A percentile compares a stretch with the other conserved stretches of the same genome.
Evolutionary conservation across 2,888 invertebrate species (phyloP).

Genomic region (Ceraclea dissimilis): DNA sequence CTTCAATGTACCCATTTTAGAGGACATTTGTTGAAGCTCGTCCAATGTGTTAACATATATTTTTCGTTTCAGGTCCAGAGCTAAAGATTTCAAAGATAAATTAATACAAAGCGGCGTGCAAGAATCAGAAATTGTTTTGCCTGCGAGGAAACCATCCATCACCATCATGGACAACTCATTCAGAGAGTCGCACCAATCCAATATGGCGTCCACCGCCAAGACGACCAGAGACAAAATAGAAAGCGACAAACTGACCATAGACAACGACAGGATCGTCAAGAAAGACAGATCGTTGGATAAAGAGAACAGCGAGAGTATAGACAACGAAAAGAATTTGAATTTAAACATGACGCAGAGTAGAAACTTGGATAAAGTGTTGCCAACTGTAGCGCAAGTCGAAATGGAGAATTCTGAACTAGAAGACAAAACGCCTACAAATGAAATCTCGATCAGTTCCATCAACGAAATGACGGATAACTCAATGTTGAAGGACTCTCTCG

Average conservation of each 20-base stretch:
- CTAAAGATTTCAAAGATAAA: constrained; percentile 8
- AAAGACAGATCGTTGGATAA: constrained; percentile 31
- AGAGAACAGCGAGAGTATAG: constrained; percentile 29
- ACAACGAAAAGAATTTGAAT: constrained; percentile 17
- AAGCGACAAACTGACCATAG: constrained; percentile 15
- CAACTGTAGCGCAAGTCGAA: constrained; percentile 3
- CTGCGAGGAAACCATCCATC: background rate
- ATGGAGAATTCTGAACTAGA: constrained; percentile 32
- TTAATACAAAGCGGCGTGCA: background rate
- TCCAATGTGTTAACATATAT: too few relatives aligned
- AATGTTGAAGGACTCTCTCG: constrained; percentile 43
- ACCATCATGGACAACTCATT: constrained; percentile 8
- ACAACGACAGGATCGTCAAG: constrained; percentile 17
- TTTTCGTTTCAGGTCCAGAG: constrained; percentile 2
- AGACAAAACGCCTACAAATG: constrained; percentile 44
- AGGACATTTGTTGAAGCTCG: too few relatives aligned
- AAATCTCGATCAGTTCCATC: constrained; percentile 43
- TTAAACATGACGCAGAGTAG: constrained; percentile 26
- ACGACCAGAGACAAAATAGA: constrained; percentile 6
- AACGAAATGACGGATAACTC: constrained; percentile 47
- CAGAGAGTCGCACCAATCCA: constrained; percentile 1
- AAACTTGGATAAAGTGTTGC: constrained; percentile 34
- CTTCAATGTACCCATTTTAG: too few relatives aligned
- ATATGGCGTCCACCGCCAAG: background rate
- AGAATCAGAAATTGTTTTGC: constrained; percentile 1